phyloP scores from a whole-genome alignment of 2,113 vertebrate species.

The Salminus brasiliensis region DNA sequence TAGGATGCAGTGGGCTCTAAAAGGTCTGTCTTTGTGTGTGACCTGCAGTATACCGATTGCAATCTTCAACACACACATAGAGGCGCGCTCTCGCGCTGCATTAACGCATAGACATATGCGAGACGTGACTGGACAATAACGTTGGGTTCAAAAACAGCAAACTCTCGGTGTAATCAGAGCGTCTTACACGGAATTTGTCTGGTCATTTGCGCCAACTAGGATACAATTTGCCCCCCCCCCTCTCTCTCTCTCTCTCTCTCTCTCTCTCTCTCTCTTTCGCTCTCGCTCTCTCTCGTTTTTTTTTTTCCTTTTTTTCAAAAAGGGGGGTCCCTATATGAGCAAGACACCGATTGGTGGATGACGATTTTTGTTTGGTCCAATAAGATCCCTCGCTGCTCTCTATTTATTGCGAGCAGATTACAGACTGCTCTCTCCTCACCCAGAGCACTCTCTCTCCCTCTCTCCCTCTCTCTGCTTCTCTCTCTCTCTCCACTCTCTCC shows the following conservation, averaged over 20 bases:
- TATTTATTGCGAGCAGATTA: slow-evolving; percentile 99
- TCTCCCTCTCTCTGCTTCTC: background rate
- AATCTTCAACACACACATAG: slow-evolving; percentile 12
- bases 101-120: slow-evolving; percentile 9
- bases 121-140: slow-evolving; percentile 27
- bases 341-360: slow-evolving; percentile 89
- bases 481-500: slow-evolving; percentile 50
- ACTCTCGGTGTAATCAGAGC: slow-evolving; percentile 25
- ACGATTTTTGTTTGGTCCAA: slow-evolving; percentile 92
- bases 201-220: slow-evolving; percentile 66
- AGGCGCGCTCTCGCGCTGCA: background rate
- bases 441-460: slow-evolving; percentile 75
- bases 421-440: slow-evolving; percentile 95
- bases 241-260: slow-evolving; percentile 64
- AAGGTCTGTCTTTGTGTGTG: slow-evolving; percentile 13
- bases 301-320: slow-evolving; percentile 71
- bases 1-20: background rate
- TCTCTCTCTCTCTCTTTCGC: slow-evolving; percentile 64
- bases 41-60: slow-evolving; percentile 15
- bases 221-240: slow-evolving; percentile 78
- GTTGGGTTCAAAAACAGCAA: slow-evolving; percentile 2
- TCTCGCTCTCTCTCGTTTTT: slow-evolving; percentile 55
- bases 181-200: slow-evolving; percentile 53
- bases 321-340: slow-evolving; percentile 85
- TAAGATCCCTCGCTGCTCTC: slow-evolving; percentile 85